Percentiles rank a stretch among this genome's conserved stretches.
Evolutionary conservation across 2,797 vertebrate genomes (phyloP).

Genomic region (Neosilurus mollespiculum): DNA sequence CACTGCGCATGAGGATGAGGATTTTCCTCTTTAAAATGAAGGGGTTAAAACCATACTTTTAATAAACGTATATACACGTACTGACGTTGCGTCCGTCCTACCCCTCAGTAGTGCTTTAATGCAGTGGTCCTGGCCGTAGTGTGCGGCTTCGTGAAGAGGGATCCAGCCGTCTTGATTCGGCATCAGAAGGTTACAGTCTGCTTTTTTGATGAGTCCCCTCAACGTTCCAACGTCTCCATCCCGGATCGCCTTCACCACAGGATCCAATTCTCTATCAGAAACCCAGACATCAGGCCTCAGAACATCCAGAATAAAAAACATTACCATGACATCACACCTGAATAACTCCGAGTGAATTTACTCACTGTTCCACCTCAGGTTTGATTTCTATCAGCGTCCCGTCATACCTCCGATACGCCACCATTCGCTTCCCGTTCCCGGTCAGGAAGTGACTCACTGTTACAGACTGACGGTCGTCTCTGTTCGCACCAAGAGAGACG

Average conservation of each 20-base stretch:
- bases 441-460: slow-evolving; percentile 67
- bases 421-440: slow-evolving; percentile 73
- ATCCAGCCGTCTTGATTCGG: slow-evolving; percentile 81
- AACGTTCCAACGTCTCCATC: slow-evolving; percentile 72
- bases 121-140: slow-evolving; percentile 76
- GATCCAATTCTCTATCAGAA: slow-evolving; percentile 65
- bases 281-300: not conserved
- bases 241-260: slow-evolving; percentile 74
- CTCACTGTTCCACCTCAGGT: slow-evolving; percentile 68
- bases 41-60: not conserved
- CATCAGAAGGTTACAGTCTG: slow-evolving; percentile 67
- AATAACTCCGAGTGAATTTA: not conserved
- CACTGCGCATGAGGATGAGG: not conserved
- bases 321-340: not conserved
- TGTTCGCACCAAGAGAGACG: slow-evolving; percentile 23
- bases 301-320: not conserved
- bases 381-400: slow-evolving; percentile 64
- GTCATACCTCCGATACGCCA: slow-evolving; percentile 76
- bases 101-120: slow-evolving; percentile 76
- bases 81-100: slow-evolving; percentile 54
- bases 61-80: not conserved
- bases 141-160: slow-evolving; percentile 80
- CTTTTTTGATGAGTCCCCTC: slow-evolving; percentile 70
- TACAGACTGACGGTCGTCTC: slow-evolving; percentile 56
- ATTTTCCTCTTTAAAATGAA: not conserved